These are phyloP conservation scores for Helleia helle DNA, from an alignment of 2,888 invertebrate genomes.

Conservation along the genomic window DNA sequence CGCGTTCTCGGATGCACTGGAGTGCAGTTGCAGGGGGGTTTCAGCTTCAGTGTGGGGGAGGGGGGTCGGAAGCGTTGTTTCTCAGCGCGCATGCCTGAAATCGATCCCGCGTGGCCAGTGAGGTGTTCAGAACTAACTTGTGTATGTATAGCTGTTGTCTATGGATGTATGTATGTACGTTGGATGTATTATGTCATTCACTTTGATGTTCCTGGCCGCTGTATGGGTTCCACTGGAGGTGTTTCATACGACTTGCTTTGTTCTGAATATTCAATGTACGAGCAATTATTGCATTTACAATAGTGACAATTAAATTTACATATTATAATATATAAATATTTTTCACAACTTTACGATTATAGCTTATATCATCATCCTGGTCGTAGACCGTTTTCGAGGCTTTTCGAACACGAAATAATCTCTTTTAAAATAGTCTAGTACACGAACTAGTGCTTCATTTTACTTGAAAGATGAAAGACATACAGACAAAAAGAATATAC, in stretches of 20 bases:
- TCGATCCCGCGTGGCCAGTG: conserved; percentile 60
- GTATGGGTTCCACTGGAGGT: conserved; percentile 25
- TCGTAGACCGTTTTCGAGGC: no score
- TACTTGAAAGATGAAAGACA: no score
- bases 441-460: no score
- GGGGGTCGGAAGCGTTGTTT: conserved; percentile 37
- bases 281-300: no score
- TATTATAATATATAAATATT: no score
- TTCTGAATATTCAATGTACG: conserved; percentile 22
- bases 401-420: no score
- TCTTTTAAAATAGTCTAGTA: no score
- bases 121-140: conserved; percentile 47
- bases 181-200: conserved; percentile 63
- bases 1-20: conserved; percentile 61
- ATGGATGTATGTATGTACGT: conserved; percentile 30
- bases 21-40: conserved; percentile 62
- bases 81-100: conserved; percentile 56
- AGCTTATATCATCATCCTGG: no score
- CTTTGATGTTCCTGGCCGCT: conserved; percentile 48
- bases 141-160: conserved; percentile 26
- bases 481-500: no score
- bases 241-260: conserved; percentile 24
- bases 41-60: conserved; percentile 33
- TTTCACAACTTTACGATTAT: no score
- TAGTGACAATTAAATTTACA: no score